phyloP scores from a whole-genome alignment of 2,797 vertebrate genomes.

The Acrossocheilus wenchowensis region DNA sequence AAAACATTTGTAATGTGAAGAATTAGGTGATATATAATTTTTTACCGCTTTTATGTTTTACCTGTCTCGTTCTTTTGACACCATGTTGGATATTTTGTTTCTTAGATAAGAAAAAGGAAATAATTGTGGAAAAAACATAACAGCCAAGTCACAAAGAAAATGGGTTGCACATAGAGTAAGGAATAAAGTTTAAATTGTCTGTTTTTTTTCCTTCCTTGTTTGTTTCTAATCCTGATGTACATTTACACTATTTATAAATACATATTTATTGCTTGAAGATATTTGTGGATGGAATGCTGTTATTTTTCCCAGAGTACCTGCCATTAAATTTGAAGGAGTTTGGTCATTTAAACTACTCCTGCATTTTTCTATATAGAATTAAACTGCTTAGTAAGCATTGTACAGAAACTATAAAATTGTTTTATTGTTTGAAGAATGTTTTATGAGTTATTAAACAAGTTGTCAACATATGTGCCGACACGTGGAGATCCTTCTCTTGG shows the following conservation, averaged over 20 bases:
- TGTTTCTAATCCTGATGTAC: constrained; percentile 99
- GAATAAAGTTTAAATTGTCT: constrained; percentile 97
- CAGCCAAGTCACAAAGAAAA: constrained; percentile 95
- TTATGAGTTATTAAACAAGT: constrained; percentile 80
- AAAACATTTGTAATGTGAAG: constrained; percentile 88
- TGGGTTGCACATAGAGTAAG: constrained; percentile 97
- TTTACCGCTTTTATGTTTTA: constrained; percentile 88
- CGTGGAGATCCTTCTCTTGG: too few relatives aligned
- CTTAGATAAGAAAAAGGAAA: constrained; percentile 83
- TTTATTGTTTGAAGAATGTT: constrained; percentile 93
- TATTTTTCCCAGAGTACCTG: constrained; percentile 99
- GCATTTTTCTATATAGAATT: constrained; percentile 98
- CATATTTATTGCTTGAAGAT: constrained; percentile 99
- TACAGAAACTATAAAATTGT: constrained; percentile 95
- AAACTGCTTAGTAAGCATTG: constrained; percentile 97
- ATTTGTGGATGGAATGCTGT: constrained; percentile 99
- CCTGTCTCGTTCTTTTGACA: constrained; percentile 83
- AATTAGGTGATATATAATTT: constrained; percentile 83
- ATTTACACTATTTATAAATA: constrained; percentile 99
- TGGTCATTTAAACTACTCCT: constrained; percentile 88
- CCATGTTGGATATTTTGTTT: constrained; percentile 83
- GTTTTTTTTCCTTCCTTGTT: constrained; percentile 76
- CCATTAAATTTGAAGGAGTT: constrained; percentile 99
- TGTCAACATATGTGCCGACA: constrained; percentile 67
- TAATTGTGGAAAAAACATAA: constrained; percentile 68